Conservation (phyloP, 2,797 vertebrate genomes). For the Potorous gilbertii region DNA sequence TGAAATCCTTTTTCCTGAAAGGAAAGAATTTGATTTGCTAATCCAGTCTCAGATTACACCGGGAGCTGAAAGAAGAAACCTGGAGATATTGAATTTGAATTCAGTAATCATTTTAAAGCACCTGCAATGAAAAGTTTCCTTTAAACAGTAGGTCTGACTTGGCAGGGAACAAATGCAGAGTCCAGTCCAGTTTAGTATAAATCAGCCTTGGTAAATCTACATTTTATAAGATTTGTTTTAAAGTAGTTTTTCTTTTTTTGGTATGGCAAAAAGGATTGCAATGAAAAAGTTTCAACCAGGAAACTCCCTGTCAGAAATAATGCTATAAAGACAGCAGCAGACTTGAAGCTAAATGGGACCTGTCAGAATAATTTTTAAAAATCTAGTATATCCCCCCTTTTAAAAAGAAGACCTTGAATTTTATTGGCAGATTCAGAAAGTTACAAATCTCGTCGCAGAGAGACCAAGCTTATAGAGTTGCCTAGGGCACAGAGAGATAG, state of each 20-base stretch:
- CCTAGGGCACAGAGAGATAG: neutral
- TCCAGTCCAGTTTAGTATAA: neutral
- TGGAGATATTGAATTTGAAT: neutral
- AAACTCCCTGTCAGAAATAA: neutral
- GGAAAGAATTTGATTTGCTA: conserved; percentile 14
- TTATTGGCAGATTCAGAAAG: neutral
- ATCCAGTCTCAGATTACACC: conserved; percentile 16
- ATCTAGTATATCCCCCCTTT: neutral
- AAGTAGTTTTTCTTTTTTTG: neutral
- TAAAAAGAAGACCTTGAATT: neutral
- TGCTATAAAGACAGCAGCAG: neutral
- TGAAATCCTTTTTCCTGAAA: neutral
- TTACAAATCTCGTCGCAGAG: neutral
- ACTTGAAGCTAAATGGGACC: neutral
- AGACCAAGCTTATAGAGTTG: neutral
- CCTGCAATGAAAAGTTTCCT: neutral
- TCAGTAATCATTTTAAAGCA: neutral
- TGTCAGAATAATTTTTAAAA: neutral
- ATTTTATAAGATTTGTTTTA: neutral
- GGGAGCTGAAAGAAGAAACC: conserved; percentile 16
- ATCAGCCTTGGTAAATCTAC: neutral
- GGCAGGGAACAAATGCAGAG: neutral
- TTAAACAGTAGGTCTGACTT: neutral
- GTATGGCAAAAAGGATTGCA: neutral
- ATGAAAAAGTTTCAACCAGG: neutral